Evolutionary conservation across 2,113 vertebrate genomes (phyloP).

Genomic region (Paraplagusia blochii): DNA sequence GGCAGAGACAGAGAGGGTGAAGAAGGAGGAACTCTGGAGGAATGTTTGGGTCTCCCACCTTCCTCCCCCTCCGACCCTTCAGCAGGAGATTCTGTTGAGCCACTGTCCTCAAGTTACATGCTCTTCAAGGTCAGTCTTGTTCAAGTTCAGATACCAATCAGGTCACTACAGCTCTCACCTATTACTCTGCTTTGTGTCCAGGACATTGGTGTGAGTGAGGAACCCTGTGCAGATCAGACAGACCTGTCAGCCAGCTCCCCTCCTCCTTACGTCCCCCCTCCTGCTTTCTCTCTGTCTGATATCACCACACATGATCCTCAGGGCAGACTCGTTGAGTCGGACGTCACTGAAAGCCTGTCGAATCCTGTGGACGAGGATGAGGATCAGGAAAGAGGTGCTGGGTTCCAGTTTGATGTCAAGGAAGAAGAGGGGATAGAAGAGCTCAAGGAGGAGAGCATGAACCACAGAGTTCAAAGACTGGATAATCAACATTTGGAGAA

Average conservation of each 20-base stretch:
- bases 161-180: background rate
- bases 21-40: constrained; percentile 67
- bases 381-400: constrained; percentile 28
- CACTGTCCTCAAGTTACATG: constrained; percentile 75
- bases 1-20: constrained; percentile 41
- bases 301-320: constrained; percentile 63
- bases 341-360: constrained; percentile 57
- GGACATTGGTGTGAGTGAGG: constrained; percentile 73
- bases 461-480: background rate
- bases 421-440: constrained; percentile 51
- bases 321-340: constrained; percentile 63
- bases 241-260: constrained; percentile 72
- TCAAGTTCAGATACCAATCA: background rate
- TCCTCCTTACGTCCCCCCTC: constrained; percentile 67
- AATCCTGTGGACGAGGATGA: constrained; percentile 52
- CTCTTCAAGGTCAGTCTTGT: constrained; percentile 72
- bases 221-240: constrained; percentile 64
- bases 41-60: constrained; percentile 76
- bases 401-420: constrained; percentile 70
- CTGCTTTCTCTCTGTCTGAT: constrained; percentile 69
- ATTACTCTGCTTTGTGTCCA: constrained; percentile 6
- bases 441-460: constrained; percentile 2
- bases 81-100: constrained; percentile 68
- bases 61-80: constrained; percentile 69
- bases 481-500: constrained; percentile 8